phyloP scores from a whole-genome alignment of 2,888 invertebrate species.

The Zaprionus obscuricornis region DNA sequence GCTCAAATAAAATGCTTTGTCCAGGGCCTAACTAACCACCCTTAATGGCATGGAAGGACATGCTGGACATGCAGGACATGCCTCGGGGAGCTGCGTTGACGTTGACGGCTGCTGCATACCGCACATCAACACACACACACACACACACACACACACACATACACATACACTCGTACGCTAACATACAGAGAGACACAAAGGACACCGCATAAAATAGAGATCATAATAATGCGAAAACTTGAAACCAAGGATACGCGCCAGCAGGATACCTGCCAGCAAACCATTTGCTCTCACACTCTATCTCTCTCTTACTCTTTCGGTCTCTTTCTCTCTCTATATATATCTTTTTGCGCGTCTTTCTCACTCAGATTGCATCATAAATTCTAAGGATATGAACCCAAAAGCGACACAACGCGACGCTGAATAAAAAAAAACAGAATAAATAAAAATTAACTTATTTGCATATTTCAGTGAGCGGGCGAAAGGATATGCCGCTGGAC shows the following conservation, averaged over 20 bases:
- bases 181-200: conserved; percentile 29
- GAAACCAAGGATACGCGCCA: conserved; percentile 70
- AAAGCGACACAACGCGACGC: conserved; percentile 44
- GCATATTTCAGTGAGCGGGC: conserved; percentile 72
- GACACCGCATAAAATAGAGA: conserved; percentile 67
- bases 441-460: conserved; percentile 78
- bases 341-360: too few relatives aligned
- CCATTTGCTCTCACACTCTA: conserved; percentile 16
- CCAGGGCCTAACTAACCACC: conserved; percentile 75
- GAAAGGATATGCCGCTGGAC: conserved; percentile 61
- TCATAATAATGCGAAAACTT: conserved; percentile 75
- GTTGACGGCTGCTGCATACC: conserved; percentile 60
- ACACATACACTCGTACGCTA: conserved; percentile 12
- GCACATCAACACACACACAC: conserved; percentile 10
- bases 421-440: conserved; percentile 41
- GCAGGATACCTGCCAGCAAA: conserved; percentile 67
- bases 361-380: conserved; percentile 73
- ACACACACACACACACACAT: conserved; percentile 18
- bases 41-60: conserved; percentile 73
- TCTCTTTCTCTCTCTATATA: not conserved
- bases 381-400: conserved; percentile 61
- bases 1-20: conserved; percentile 78
- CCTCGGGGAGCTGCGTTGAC: conserved; percentile 54
- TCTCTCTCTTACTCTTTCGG: conserved; percentile 8
- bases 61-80: conserved; percentile 62